Conservation (phyloP, 2,113 vertebrate genomes). For the Planiliza haematocheilus region DNA sequence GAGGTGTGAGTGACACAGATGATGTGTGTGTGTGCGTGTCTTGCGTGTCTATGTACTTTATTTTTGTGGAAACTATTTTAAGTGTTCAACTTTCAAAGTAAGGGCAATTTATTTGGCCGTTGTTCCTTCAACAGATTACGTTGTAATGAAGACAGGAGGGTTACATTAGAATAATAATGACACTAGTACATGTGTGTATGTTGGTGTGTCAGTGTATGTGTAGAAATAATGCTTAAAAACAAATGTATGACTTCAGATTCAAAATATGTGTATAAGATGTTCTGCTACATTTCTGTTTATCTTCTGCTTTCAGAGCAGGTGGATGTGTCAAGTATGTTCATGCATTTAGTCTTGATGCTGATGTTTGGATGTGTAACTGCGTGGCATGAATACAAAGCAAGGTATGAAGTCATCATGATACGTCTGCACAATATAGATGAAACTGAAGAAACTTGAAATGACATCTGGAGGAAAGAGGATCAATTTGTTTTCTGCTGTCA, state of each 20-base stretch:
- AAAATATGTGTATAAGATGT: neutral
- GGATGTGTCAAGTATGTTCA: neutral
- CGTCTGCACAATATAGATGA: conserved; percentile 9
- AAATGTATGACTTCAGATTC: neutral
- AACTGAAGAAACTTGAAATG: conserved; percentile 16
- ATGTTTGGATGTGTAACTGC: conserved; percentile 1
- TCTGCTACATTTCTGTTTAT: neutral
- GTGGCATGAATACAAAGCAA: neutral
- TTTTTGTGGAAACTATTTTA: conserved; percentile 14
- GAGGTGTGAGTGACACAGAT: conserved; percentile 46
- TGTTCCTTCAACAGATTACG: neutral
- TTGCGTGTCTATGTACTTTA: neutral
- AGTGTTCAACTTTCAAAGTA: conserved; percentile 16
- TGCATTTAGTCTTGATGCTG: neutral
- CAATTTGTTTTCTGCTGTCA: conserved; percentile 15
- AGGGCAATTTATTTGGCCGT: neutral
- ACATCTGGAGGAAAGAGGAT: neutral
- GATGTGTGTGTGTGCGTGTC: neutral
- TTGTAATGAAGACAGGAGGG: neutral
- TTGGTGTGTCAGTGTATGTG: no score
- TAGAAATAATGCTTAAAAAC: neutral
- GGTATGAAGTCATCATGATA: conserved; percentile 19
- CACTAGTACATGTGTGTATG: neutral
- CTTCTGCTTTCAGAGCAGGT: neutral
- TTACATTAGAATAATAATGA: neutral